These are phyloP conservation scores for Diadumene lineata DNA, from an alignment of 92 coral and sea anemone species.

Conservation along the genomic window DNA sequence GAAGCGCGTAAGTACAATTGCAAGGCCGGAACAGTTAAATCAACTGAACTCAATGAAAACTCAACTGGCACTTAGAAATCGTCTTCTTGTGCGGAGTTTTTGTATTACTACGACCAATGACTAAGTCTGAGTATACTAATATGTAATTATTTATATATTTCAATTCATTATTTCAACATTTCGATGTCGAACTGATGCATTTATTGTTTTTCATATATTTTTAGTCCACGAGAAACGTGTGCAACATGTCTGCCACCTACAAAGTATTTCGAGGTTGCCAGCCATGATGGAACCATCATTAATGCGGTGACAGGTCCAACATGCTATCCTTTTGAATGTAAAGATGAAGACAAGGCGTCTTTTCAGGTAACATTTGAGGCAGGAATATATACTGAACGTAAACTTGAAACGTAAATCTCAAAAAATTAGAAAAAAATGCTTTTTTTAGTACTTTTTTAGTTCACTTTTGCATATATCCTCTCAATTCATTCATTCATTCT, in stretches of 20 bases:
- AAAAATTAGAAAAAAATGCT: too few species aligned
- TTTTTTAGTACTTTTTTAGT: background rate
- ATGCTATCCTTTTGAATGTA: conserved; percentile 87
- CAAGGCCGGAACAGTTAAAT: too few species aligned
- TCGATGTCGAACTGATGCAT: too few species aligned
- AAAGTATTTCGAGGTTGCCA: conserved; percentile 67
- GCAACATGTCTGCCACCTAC: conserved; percentile 82
- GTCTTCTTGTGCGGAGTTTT: too few species aligned
- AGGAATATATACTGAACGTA: background rate
- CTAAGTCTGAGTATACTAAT: too few species aligned
- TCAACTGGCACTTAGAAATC: too few species aligned
- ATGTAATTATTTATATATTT: too few species aligned
- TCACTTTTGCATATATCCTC: background rate
- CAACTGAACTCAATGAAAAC: too few species aligned
- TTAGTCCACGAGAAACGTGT: conserved; percentile 89
- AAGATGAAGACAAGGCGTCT: conserved; percentile 31
- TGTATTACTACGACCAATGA: too few species aligned
- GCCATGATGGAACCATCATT: conserved; percentile 50
- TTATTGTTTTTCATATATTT: too few species aligned
- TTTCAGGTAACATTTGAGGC: conserved; percentile 45
- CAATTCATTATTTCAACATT: too few species aligned
- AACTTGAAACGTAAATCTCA: too few species aligned
- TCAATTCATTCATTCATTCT: background rate
- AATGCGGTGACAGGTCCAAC: conserved; percentile 72
- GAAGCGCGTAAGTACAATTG: conserved; percentile 62